A percentile compares a stretch with the other conserved stretches of the same genome.
phyloP scores from a whole-genome alignment of 2,797 vertebrate genomes.

The Chlorospingus flavigularis region DNA sequence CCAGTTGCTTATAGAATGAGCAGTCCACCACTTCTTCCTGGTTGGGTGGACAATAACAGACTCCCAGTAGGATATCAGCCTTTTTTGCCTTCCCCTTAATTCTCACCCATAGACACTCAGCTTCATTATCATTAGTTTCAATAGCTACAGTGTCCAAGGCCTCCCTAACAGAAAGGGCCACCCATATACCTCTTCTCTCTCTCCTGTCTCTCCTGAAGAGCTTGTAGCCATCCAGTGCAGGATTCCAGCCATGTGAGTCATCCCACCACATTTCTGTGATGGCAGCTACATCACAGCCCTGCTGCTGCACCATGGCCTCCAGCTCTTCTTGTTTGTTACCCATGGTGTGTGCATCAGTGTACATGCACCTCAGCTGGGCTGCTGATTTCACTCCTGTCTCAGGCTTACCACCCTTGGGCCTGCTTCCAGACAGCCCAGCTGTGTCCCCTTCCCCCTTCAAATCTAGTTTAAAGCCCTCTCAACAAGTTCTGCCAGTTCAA shows the following conservation, averaged over 20 bases:
- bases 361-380: not conserved
- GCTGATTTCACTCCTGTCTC: not conserved
- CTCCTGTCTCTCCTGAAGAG: not conserved
- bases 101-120: not conserved
- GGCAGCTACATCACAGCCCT: not conserved
- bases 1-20: not conserved
- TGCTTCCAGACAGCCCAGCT: not conserved
- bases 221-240: not conserved
- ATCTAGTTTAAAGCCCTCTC: not conserved
- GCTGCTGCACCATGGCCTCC: not conserved
- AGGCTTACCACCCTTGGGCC: not conserved
- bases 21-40: not conserved
- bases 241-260: not conserved
- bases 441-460: not conserved
- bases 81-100: not conserved
- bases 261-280: not conserved
- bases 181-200: not conserved
- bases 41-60: not conserved
- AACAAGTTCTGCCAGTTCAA: not conserved
- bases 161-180: not conserved
- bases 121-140: not conserved
- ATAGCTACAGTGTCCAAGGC: fast-evolving
- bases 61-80: not conserved
- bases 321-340: not conserved
- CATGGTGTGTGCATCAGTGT: not conserved